Evolutionary conservation across 1,140 invertebrate genomes (phyloP).

Genomic region (Bombus pyrosoma): DNA sequence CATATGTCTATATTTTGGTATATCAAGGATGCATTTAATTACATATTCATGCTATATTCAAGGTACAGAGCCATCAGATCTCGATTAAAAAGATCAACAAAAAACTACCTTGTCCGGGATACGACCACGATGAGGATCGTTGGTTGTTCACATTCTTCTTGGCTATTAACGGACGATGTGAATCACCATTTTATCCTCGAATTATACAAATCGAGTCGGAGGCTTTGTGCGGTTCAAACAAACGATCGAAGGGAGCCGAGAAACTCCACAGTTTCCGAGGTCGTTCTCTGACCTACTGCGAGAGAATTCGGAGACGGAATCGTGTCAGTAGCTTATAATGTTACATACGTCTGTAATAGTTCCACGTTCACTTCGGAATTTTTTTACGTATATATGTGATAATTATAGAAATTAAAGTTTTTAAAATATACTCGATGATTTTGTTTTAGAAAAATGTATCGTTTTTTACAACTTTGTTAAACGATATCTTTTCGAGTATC

Average conservation of each 20-base stretch:
- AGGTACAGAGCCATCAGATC: slow-evolving; percentile 42
- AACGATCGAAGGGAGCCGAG: neutral
- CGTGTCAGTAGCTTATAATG: neutral
- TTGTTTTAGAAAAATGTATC: no score
- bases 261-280: neutral
- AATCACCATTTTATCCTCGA: slow-evolving; percentile 66
- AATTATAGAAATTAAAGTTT: no score
- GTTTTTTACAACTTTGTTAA: neutral
- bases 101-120: slow-evolving; percentile 21
- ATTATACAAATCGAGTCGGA: slow-evolving; percentile 50
- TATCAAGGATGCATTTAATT: slow-evolving; percentile 68
- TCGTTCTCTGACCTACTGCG: slow-evolving; percentile 14
- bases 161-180: slow-evolving; percentile 60
- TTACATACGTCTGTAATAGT: neutral
- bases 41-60: slow-evolving; percentile 43
- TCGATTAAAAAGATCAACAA: slow-evolving; percentile 45
- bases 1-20: neutral
- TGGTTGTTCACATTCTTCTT: slow-evolving; percentile 49
- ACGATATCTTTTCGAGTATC: neutral
- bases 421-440: neutral
- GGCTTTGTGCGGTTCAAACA: neutral
- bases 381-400: neutral
- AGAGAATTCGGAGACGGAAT: slow-evolving; percentile 4
- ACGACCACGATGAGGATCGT: slow-evolving; percentile 12
- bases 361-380: neutral